phyloP scores from a whole-genome alignment of 2,888 invertebrate species.

The Oligia latruncula region DNA sequence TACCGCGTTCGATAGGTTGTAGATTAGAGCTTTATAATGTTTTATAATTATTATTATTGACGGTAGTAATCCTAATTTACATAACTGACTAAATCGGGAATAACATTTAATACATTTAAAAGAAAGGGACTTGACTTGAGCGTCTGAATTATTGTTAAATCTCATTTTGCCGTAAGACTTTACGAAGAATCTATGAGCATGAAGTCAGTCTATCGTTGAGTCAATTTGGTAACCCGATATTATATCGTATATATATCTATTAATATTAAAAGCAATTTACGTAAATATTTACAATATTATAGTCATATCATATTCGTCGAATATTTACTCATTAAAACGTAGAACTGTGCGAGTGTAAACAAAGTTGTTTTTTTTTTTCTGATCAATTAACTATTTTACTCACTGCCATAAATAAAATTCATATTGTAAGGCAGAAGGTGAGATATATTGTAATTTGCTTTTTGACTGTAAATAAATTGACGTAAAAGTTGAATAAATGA shows the following conservation, averaged over 20 bases:
- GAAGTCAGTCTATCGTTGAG: slow-evolving; percentile 15
- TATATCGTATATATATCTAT: slow-evolving; percentile 17
- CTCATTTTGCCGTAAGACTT: background rate
- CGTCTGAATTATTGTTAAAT: background rate
- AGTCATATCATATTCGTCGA: slow-evolving; percentile 3
- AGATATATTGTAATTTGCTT: slow-evolving; percentile 27
- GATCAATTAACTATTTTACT: slow-evolving; percentile 31
- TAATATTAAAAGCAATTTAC: slow-evolving; percentile 28
- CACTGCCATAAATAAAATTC: slow-evolving; percentile 62
- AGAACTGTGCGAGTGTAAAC: slow-evolving; percentile 23
- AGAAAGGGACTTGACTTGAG: slow-evolving; percentile 7
- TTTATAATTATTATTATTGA: slow-evolving; percentile 51
- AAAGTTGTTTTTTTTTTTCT: slow-evolving; percentile 8
- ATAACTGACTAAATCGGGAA: slow-evolving; percentile 15
- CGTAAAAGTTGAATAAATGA: slow-evolving; percentile 22
- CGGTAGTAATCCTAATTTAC: slow-evolving; percentile 37
- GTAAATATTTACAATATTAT: background rate
- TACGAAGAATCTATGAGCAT: background rate
- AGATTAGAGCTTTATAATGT: slow-evolving; percentile 65
- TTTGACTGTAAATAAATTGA: slow-evolving; percentile 19
- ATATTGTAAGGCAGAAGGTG: slow-evolving; percentile 34
- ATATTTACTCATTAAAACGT: slow-evolving; percentile 31
- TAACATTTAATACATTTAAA: background rate
- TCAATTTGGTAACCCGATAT: slow-evolving; percentile 36
- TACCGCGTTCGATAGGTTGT: slow-evolving; percentile 58